Evolutionary conservation across 1,140 invertebrate species (phyloP).

Genomic region (Muscidifurax raptorellus): DNA sequence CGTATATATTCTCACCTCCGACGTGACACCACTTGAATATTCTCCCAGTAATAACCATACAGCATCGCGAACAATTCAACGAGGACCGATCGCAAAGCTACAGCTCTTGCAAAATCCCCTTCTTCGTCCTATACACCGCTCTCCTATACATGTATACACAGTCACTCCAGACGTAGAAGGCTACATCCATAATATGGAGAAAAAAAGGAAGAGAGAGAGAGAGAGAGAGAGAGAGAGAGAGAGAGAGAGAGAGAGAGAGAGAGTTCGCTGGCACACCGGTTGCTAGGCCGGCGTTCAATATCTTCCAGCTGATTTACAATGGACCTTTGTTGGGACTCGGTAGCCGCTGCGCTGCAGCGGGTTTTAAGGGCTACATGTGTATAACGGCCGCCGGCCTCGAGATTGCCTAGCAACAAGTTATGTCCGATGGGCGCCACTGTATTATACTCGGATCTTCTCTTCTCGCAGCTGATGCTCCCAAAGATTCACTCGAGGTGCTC

Average conservation of each 20-base stretch:
- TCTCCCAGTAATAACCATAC: no score
- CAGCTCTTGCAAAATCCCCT: not conserved
- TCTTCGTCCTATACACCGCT: not conserved
- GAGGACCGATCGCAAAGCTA: not conserved
- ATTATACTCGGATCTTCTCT: not conserved
- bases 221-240: no score
- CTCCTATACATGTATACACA: no score
- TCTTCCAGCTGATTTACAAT: constrained; percentile 10
- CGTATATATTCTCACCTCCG: no score
- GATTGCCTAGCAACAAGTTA: constrained; percentile 63
- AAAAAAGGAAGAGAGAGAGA: no score
- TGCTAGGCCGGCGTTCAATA: not conserved
- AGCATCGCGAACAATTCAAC: no score
- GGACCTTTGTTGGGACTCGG: constrained; percentile 5
- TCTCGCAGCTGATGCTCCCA: not conserved
- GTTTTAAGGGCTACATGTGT: not conserved
- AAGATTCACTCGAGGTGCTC: no score
- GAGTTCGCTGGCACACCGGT: not conserved
- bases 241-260: not conserved
- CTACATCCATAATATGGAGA: not conserved
- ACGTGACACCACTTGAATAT: no score
- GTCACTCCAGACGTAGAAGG: not conserved
- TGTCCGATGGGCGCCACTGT: constrained; percentile 37
- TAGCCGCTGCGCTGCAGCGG: not conserved
- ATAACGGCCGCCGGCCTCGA: constrained; percentile 58